Conservation (phyloP, 2,888 invertebrate genomes). For the Clusia tigrina region DNA sequence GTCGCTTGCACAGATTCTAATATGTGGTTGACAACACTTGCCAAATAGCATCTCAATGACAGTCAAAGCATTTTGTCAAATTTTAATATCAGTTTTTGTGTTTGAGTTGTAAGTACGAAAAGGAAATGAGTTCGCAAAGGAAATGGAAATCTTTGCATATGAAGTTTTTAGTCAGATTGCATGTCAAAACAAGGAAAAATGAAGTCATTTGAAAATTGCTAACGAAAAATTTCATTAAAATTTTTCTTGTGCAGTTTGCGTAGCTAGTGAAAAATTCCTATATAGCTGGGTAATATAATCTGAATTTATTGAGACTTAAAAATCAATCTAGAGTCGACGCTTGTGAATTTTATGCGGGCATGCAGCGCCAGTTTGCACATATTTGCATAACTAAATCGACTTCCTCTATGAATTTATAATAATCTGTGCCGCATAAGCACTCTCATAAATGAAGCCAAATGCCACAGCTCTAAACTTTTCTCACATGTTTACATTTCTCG, state of each 20-base stretch:
- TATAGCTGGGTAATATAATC: too few species aligned
- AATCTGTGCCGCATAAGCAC: too few species aligned
- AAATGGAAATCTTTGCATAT: background rate
- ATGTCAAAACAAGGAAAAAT: background rate
- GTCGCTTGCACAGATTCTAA: background rate
- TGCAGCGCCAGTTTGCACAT: too few species aligned
- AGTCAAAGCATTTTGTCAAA: conserved; percentile 12
- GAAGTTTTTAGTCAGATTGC: background rate
- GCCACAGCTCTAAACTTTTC: too few species aligned
- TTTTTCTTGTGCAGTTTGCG: background rate
- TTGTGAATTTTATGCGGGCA: too few species aligned
- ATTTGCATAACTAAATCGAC: too few species aligned
- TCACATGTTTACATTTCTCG: background rate
- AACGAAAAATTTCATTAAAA: background rate
- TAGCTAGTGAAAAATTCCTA: too few species aligned
- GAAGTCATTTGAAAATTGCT: background rate
- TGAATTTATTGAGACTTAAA: too few species aligned
- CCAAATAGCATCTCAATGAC: background rate
- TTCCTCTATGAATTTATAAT: too few species aligned
- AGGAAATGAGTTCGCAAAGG: conserved; percentile 7
- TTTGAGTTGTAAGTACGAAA: background rate
- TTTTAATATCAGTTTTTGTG: conserved; percentile 10
- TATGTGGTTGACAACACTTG: background rate
- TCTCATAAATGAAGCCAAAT: too few species aligned
- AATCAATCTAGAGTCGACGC: too few species aligned